phyloP scores from a whole-genome alignment of 2,888 invertebrate species.

The Chrysolina haemoptera region DNA sequence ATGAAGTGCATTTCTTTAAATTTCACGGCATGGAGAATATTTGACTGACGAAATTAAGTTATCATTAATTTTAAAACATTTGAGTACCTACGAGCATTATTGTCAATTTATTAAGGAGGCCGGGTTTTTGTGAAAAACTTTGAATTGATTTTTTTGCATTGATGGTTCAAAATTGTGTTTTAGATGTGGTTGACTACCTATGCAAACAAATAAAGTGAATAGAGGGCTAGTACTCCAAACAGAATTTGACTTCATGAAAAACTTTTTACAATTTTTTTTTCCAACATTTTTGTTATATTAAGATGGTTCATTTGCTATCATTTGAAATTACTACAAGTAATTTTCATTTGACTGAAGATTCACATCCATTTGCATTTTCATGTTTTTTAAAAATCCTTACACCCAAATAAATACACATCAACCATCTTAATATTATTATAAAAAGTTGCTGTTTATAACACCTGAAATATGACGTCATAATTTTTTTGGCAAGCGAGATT shows the following conservation, averaged over 20 bases:
- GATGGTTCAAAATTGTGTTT: background rate
- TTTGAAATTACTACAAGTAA: background rate
- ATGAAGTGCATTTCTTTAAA: too few relatives aligned
- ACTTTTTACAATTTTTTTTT: background rate
- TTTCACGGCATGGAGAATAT: too few relatives aligned
- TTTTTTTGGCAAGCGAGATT: background rate
- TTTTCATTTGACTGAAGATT: too few relatives aligned
- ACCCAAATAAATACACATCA: background rate
- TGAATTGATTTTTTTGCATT: too few relatives aligned
- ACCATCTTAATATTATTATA: background rate
- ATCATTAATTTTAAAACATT: too few relatives aligned
- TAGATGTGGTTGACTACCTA: background rate
- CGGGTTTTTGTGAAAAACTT: too few relatives aligned
- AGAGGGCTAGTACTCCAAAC: slow-evolving; percentile 8
- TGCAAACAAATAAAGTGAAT: background rate
- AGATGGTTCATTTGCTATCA: background rate
- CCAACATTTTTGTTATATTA: background rate
- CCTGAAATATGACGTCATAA: slow-evolving; percentile 7
- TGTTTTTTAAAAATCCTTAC: background rate
- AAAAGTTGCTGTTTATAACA: background rate
- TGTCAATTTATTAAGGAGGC: too few relatives aligned
- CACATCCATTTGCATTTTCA: too few relatives aligned
- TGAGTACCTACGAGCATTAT: too few relatives aligned
- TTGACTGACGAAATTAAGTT: too few relatives aligned
- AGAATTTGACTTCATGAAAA: background rate